A percentile compares a stretch with the other conserved stretches of the same genome.
Evolutionary conservation across 1,140 invertebrate genomes (phyloP).

Genomic region (Lepidurus arcticus): DNA sequence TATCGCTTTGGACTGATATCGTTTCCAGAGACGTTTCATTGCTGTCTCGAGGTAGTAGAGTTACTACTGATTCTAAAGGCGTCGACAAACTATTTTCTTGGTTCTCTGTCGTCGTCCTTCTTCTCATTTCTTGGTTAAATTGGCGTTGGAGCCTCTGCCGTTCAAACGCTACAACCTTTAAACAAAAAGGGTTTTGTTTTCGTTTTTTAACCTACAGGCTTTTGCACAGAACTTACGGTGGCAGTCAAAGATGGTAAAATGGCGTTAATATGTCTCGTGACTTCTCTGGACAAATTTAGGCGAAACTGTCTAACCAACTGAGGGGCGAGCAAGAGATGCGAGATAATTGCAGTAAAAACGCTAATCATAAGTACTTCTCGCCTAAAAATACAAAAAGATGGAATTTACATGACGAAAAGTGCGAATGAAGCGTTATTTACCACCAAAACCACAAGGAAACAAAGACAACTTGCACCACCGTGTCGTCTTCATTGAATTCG

Average conservation of each 20-base stretch:
- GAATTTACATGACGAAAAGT: conserved; percentile 10
- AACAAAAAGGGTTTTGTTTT: background rate
- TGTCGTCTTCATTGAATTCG: conserved; percentile 40
- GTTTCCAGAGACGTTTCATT: background rate
- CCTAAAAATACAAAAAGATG: conserved; percentile 47
- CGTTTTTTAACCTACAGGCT: background rate
- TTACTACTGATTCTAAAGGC: background rate
- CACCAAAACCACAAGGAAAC: conserved; percentile 75
- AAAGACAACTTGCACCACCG: conserved; percentile 54
- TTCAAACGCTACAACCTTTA: background rate
- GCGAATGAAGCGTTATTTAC: conserved; percentile 45
- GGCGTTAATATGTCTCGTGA: conserved; percentile 27
- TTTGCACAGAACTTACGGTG: background rate
- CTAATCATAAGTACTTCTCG: conserved; percentile 66
- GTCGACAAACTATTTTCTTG: background rate
- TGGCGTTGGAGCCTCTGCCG: background rate
- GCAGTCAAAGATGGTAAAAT: conserved; percentile 26
- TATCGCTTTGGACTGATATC: background rate
- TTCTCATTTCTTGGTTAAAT: conserved; percentile 11
- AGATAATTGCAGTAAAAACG: conserved; percentile 55
- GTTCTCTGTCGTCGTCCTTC: background rate
- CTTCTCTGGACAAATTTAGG: background rate
- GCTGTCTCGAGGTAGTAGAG: background rate
- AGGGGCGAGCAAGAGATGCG: conserved; percentile 51
- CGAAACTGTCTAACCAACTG: conserved; percentile 41